Evolutionary conservation across 2,113 vertebrate genomes (phyloP), one percentile per base, ranked within the genome.

Genomic region (Heterotis niloticus): DNA sequence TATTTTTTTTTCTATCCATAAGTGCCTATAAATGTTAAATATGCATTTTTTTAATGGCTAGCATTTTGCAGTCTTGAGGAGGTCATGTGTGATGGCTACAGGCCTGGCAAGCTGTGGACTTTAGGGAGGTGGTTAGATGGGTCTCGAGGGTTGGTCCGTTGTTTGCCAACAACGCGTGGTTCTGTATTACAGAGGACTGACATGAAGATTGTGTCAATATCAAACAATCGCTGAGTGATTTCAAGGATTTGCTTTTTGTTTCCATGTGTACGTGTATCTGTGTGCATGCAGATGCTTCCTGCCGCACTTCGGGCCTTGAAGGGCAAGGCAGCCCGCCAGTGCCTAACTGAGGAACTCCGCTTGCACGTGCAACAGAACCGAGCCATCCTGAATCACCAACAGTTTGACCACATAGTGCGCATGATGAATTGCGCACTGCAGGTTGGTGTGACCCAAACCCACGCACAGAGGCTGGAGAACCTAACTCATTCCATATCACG

Each of bases 361-460:
- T 93, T 93, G 16, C 97, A 98, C 0, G 96, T 98, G 1, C 96
- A 97, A 83, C 95, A 98, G 77, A 98, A 98, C 83, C 93, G 97
- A 0, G 95, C 96, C 24, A 97, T 99, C 78, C 83, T 99, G 88
- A 97, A 99, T 87, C 97, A 99, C 83, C 96, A 98, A 57, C 98
- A 99, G 90, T 99, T 99, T 73, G 98, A 99, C 89, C 96, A 99
- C 85, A 88, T 95, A 24, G 91, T 98, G 81, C 93, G 96, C 68
- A 96, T 99, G 96, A 98, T 99, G 93, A 99, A 99, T 87, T 99
- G 97, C 84, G 95, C 96, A 65, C 88, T 99, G 26, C 97, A 99
- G 96, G 98, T 99, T 75, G 92, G 88, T 80, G n/a, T 0, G 3
- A 11, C 26, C 72, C 9, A 26, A 18, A 62, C 57, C 74, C 0